Evolutionary conservation across 2,797 vertebrate genomes (phyloP), one percentile per base, ranked within the genome.

Genomic region (Phalloptychus januarius): DNA sequence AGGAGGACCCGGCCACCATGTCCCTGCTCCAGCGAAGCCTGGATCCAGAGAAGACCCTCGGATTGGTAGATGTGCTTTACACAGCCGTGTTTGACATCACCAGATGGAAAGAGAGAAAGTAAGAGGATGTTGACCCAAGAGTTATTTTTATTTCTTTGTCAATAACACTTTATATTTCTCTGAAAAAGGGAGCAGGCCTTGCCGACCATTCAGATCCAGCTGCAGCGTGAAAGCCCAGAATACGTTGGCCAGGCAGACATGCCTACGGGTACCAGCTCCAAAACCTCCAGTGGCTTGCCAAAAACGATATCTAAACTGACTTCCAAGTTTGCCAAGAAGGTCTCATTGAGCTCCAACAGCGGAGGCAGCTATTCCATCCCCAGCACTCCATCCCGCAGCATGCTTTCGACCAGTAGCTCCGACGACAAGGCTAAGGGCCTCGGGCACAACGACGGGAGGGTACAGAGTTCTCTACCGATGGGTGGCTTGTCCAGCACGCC

Each of bases 1-100:
- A 99, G 88, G 98, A 99, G 93, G 98, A 99, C 86, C 98, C 98
- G 12, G 98, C 98, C 77, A 99, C 98, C 0, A 99, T 99, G 98
- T 99, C 98, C 79, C 91, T 99, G 89, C 96, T 99, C 12, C 98
- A 99, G 94, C 96, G 98, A 85, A 98, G 98, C 87, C 95, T 99
- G 79, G 98, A 99, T 90, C 98, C 98, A 0, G 98, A 99, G 95
- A 99, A 99, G 91, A 99, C 97, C 0, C 94, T 99, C 46, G 98
- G 97, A 28, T 94, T 98, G 0, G 98, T 99, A 2, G 98, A 99
- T 0, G 98, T 99, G 74, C 97, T 99, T 44, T 99, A 99, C 84
- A 99, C 98, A 0, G 96, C 97, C 0, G 96, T 99, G 87, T 97
- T 98, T 88, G 98, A 99, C 91, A 94, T 98, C 83, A 96, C 93